phyloP scores from a whole-genome alignment of 1,140 invertebrate species.

The Drosophila ercepeae region DNA sequence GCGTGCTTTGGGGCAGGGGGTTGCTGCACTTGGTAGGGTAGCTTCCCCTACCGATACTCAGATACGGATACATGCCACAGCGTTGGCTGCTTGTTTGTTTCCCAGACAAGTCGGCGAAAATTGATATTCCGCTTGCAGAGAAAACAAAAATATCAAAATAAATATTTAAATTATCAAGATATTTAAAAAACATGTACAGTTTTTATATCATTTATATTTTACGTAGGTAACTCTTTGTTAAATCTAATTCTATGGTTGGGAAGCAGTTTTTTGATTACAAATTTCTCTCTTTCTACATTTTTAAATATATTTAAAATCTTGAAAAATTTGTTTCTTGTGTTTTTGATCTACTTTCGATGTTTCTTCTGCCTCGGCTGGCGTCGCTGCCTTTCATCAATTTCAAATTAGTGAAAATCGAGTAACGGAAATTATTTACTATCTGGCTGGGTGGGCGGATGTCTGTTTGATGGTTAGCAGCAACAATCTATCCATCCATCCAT shows the following conservation, averaged over 20 bases:
- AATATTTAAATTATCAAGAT: background rate
- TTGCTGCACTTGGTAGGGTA: slow-evolving; percentile 15
- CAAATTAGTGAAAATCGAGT: slow-evolving; percentile 80
- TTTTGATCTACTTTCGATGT: slow-evolving; percentile 18
- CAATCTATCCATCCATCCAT: slow-evolving; percentile 47
- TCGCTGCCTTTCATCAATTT: slow-evolving; percentile 77
- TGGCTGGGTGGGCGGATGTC: slow-evolving; percentile 40
- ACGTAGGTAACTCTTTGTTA: too few relatives aligned
- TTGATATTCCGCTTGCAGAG: slow-evolving; percentile 59
- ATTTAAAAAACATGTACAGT: background rate
- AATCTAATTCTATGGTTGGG: too few relatives aligned
- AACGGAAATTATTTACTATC: slow-evolving; percentile 72
- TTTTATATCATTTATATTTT: too few relatives aligned
- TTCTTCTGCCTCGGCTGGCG: slow-evolving; percentile 15
- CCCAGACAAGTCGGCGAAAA: slow-evolving; percentile 56
- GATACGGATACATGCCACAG: slow-evolving; percentile 31
- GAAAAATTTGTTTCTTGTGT: background rate
- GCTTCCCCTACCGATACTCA: slow-evolving; percentile 45
- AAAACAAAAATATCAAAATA: background rate
- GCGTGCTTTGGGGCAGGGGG: background rate
- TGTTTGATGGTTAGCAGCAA: slow-evolving; percentile 26
- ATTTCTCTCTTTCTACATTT: too few relatives aligned
- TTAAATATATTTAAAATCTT: background rate
- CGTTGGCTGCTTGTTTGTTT: slow-evolving; percentile 36
- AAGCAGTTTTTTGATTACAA: too few relatives aligned